Base-by-base conservation (phyloP, 2,888 invertebrate species). In the Metalampra italica region DNA sequence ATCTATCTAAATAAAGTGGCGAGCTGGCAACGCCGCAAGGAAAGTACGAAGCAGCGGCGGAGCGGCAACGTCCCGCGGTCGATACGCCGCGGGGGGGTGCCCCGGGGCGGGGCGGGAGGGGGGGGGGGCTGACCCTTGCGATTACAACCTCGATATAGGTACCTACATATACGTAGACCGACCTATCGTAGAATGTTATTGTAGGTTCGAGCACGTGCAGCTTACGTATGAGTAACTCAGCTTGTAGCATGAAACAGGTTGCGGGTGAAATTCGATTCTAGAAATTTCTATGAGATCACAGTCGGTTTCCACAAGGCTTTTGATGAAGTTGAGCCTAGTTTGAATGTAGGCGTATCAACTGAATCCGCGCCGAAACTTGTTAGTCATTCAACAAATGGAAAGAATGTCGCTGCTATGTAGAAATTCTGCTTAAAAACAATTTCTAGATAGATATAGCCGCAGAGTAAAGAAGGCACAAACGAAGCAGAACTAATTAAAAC, bases 1-100 rank as follows among this genome's bases (percentile, higher is more conserved):
- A 68, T 68, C 60, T 64, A 64, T 66, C 71, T 70, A 73, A 76
- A 77, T 76, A 77, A 71, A 61, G 59, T 50, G 45, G 54, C 73
- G 75, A 61, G 62, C 65, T 74, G 79, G 86, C 87, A 88, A 86
- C 86, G 69, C 45, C 68, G 77, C 76, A 69, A 71, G 59, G 79
- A 78, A 78, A 82, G 78, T 74, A 64, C 68, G 4, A 71, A 34
- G 34, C 34, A 11, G 34, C 34, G n/a, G n/a, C 36, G 7, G 63
- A 48, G 63, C 63, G 80, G 81, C 82, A 81, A 79, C 79, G 67
- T 62, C 66, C 73, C 74, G 60, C 67, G 68, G 65, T 66, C 75
- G 78, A 74, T 78, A 63, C 55, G 60, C 50, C 48, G 63, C 58
- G 63, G 60, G 62, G 64, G 5, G 55, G 62, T 47, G 55, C n/a